These are phyloP conservation scores for Temnothorax longispinosus DNA, from an alignment of 1,140 invertebrate genomes.

Conservation along the genomic window DNA sequence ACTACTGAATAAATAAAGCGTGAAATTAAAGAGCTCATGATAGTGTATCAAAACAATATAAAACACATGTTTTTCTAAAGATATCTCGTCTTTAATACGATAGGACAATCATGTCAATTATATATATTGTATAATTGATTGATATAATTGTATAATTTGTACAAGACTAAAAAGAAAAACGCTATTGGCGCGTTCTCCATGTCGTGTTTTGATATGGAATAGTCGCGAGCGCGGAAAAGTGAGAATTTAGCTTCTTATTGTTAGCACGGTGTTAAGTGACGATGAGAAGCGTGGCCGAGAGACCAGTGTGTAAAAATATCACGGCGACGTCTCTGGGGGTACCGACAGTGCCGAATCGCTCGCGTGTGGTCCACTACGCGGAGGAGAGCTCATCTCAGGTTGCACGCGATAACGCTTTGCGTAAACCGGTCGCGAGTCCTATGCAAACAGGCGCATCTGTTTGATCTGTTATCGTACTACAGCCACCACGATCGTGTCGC, in stretches of 20 bases:
- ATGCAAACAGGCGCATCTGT: conserved; percentile 6
- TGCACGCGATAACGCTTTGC: conserved; percentile 35
- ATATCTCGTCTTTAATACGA: neutral
- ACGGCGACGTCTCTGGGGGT: neutral
- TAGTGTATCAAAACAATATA: neutral
- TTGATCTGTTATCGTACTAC: neutral
- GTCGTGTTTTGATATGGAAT: neutral
- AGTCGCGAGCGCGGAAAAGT: neutral
- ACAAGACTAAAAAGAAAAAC: neutral
- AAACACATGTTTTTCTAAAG: neutral
- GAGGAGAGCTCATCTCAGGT: conserved; percentile 21
- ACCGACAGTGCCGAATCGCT: conserved; percentile 27
- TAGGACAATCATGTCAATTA: neutral
- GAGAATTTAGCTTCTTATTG: neutral
- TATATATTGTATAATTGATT: neutral
- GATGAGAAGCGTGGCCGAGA: neutral
- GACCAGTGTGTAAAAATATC: conserved; percentile 48
- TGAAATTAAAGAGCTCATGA: neutral
- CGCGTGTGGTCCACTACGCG: conserved; percentile 26
- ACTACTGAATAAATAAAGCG: neutral
- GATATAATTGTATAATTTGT: no score
- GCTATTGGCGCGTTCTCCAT: neutral
- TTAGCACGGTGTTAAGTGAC: neutral
- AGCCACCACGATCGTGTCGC: neutral
- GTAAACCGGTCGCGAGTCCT: conserved; percentile 19